Base-by-base conservation (phyloP, 2,888 invertebrate genomes). In the Drosophila diplacantha region DNA sequence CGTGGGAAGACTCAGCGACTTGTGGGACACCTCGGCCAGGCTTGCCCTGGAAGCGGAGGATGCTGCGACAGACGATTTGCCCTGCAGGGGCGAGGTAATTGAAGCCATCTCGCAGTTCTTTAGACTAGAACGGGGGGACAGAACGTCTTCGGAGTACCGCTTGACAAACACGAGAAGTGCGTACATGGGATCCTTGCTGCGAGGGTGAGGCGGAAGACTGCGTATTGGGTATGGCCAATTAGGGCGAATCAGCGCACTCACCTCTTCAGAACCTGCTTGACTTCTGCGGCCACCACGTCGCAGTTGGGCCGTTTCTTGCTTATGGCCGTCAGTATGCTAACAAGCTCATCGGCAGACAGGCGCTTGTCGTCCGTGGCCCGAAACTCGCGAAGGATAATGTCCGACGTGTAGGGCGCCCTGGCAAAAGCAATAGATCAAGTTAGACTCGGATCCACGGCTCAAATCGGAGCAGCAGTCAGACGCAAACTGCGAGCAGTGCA, bases 181-280 rank as follows among this genome's bases (percentile, higher is more conserved):
- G 51, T 84, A 86, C 61, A 85, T 81, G 0, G 88, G 87, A 70
- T 87, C 86, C 71, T 87, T 88, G 18, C 88, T 87, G 41, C 18
- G 0, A 69, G 16, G n/a, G 31, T 55, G 11, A 46, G 29, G 16
- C 18, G 41, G 12, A 38, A 14, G 3, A 5, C 5, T 12, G n/a
- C 11, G 8, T 38, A 5, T 16, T 22, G 5, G n/a, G 9, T 12
- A 26, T n/a, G 11, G 18, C 3, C 44, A 46, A 31, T 20, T 18
- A 2, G 14, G 5, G 5, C 18, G 18, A 20, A 31, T 31, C 14
- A 5, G 20, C 9, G 8, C 3, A 62, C 66, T 58, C 63, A 87
- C 88, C 81, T 83, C 50, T 82, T 80, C 0, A 88, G 70, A 5
- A 84, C 66, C 7, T 73, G 72, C 1, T 66, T 62, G 0, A 85